Base-by-base conservation (phyloP, 2,888 invertebrate genomes). In the Cancer borealis region DNA sequence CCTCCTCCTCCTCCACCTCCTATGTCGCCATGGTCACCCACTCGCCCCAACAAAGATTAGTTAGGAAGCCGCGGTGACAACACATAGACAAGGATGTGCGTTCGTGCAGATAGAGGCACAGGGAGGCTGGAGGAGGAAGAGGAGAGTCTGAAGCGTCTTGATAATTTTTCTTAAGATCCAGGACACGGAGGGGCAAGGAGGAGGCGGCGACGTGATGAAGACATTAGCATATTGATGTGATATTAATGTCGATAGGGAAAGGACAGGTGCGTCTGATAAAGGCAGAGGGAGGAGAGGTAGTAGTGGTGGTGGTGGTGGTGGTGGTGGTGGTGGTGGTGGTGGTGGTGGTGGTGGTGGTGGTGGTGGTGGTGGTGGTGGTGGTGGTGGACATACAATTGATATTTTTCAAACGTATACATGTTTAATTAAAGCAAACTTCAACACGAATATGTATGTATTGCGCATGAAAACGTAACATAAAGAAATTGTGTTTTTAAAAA, bases 181-280 rank as follows among this genome's bases (percentile, higher is more conserved):
- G 84, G 30, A 39, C 84, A 84, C 84, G 84, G 39, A 39, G 14
- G 17, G 84, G 39, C 84, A 84, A 30, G 84, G n/a, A 39, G 84
- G 30, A 84, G 84, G 84, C 84, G 39, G 39, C 39, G 39, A 84
- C 39, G 84, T 84, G 84, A 84, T 84, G 39, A 84, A 84, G 84
- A 84, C 84, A 84, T 84, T 84, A 39, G 84, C 84, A 84, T 84
- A 84, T 39, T 84, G 84, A 84, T 84, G 84, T 84, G 39, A 39
- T 39, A 84, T 84, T 84, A 84, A 30, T 84, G 84, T 84, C 84
- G 84, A 84, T 39, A 84, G 84, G 3, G 39, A 84, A 84, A 39
- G 39, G 14, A 84, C 39, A 84, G 84, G 39, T 84, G 39, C 26
- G 73, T 73, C 26, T 73, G 84, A 84, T 39, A 39, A 84, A 39